Base-by-base conservation (phyloP, 2,113 vertebrate species). In the Heliornis fulica region DNA sequence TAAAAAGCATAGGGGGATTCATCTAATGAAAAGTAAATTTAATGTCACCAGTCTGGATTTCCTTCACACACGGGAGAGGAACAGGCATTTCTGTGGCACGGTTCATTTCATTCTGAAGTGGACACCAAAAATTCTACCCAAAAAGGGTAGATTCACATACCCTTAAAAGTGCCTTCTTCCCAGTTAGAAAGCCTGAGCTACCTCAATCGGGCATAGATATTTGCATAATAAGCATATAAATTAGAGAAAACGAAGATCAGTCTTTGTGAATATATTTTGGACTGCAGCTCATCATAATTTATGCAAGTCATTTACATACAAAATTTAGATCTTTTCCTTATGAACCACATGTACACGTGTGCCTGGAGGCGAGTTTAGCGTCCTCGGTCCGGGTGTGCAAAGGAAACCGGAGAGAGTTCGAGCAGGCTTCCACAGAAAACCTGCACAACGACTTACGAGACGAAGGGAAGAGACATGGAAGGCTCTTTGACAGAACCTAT, bases 371-470 rank as follows among this genome's bases (percentile, higher is more conserved):
- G 29, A 46, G 10, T 17, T 51, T 26, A 43, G 28, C 57, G 72
- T 45, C 15, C 20, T 80, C 66, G 28, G 61, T 15, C 53, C 2
- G 40, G 9, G 22, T 41, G 19, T 59, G 41, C 28, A 53, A 82
- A 79, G 25, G n/a, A 79, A 43, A 88, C 3, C n/a, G 54, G 43
- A 38, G 51, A 31, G 2, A 16, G 7, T 45, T 15, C 45, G 51
- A 72, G 18, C 29, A 23, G 26, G 19, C 15, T 56, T 60, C 25
- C 48, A 31, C 12, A n/a, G 63, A 65, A 63, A 86, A 36, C 0
- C 5, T 32, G 4, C 0, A 1, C 41, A 31, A 1, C 5, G 15
- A 5, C 38, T 82, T 50, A 6, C 10, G 15, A 57, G 32, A 13
- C 21, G n/a, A 70, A 70, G 16, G 43, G 43, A 25, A 46, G 76